Base-by-base conservation (phyloP, 2,888 invertebrate species). In the Microctonus aethiopoides region DNA sequence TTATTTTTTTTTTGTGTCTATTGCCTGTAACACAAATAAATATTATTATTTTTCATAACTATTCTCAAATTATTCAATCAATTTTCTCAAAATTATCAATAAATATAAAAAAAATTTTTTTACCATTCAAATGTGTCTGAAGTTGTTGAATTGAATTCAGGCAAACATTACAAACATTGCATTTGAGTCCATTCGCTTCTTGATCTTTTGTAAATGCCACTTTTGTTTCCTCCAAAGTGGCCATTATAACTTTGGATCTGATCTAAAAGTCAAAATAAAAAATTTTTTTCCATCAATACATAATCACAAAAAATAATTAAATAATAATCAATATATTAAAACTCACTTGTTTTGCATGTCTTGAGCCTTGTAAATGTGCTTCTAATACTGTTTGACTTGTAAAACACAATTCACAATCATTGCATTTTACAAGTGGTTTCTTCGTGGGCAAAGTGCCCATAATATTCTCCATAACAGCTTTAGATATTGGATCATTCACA, bases 141-240 rank as follows among this genome's bases (percentile, higher is more conserved):
- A 88, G 82, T 73, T 89, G 88, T 60, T 87, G 86, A 68, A 87
- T 86, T 2, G 88, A 89, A 76, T 89, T 89, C 26, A 88, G 82
- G 70, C 86, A 85, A 51, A 88, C 86, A 75, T 86, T 86, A 78
- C 88, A 89, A 11, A 86, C 84, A 70, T 87, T 87, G 75, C 88
- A 88, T 73, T 84, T 86, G 16, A 87, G 80, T 16, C 85, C 83
- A 71, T 85, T 86, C 0, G 84, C 83, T 71, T 86, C 85, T 68
- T 82, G 80, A 60, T 86, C 84, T 73, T 86, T 85, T 39, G 83
- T 80, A 67, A 85, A 84, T 34, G 83, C 76, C 60, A 85, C 81
- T 78, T 86, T 83, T 16, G 86, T 83, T 72, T 86, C 84, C 71
- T 85, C 83, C 32, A 86, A 77, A n/a, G 80, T 77, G 46, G 83